Evolutionary conservation across 2,888 invertebrate genomes (phyloP), one percentile per base, ranked within the genome.

Genomic region (Heliconius aoede): DNA sequence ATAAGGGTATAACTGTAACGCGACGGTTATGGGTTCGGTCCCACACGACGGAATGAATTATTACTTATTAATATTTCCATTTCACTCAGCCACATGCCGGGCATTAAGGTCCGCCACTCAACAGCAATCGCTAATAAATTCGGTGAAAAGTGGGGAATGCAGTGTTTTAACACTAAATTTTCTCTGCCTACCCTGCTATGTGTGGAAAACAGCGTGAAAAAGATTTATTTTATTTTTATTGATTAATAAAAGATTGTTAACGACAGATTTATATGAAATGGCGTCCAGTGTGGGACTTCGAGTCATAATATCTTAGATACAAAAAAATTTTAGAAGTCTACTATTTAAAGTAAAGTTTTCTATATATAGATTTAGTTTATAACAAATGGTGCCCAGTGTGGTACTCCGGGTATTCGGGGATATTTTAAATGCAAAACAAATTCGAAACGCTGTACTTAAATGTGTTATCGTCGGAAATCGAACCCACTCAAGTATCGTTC

Each of bases 381-480:
- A 69, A 21, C 15, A 67, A 61, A 3, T 69, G 68, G 69, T 18
- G 73, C 36, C 68, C 69, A 73, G 62, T 9, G 24, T 76, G 76
- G 73, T 73, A 24, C 67, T 55, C 15, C n/a, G 21, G 24, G 4
- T 60, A n/a, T n/a, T n/a, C n/a, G 4, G 60, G 15, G 60, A 76
- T 65, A 26, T 46, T 73, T 61, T 51, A 74, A 76, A 76, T 75
- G 61, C 68, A 73, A 77, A 73, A 73, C 65, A 60, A 76, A 77
- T 61, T 75, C 65, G 73, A 74, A 65, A 51, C 77, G 46, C 72
- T 32, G 69, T 76, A 67, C 51, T 76, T 72, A 64, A 78, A 78
- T 73, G 67, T 78, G 76, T 78, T 76, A 78, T 77, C 76, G 78
- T 76, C 73, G 68, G 75, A 78, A 80, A 80, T 82, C 79, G 79